Conservation (phyloP, 2,797 vertebrate genomes). For the Phataginus tricuspis region DNA sequence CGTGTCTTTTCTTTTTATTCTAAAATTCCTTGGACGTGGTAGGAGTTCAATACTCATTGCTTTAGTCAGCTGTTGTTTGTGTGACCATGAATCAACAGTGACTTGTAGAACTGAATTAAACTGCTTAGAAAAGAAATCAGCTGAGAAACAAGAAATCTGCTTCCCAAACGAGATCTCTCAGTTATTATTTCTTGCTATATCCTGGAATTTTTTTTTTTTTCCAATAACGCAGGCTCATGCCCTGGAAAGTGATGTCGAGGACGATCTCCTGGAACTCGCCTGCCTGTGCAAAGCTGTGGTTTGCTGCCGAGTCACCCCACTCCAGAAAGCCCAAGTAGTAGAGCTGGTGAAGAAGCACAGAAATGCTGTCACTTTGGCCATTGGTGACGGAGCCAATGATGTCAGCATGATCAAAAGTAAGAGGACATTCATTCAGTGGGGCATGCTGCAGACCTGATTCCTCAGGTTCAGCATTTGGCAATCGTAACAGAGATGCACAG, state of each 20-base stretch:
- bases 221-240: constrained; percentile 85
- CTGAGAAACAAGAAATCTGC: constrained; percentile 31
- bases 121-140: not conserved
- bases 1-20: not conserved
- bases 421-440: not conserved
- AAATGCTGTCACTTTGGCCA: constrained; percentile 89
- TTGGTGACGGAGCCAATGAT: constrained; percentile 91
- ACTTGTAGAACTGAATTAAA: not conserved
- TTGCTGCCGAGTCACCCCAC: constrained; percentile 91
- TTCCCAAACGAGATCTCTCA: not conserved
- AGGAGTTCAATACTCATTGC: not conserved
- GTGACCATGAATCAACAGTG: not conserved
- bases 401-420: constrained; percentile 94
- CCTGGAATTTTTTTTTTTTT: constrained; percentile 27
- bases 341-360: constrained; percentile 91
- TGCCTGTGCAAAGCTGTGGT: constrained; percentile 91
- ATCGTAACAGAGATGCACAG: not conserved
- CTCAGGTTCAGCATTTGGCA: not conserved
- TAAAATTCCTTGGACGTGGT: not conserved
- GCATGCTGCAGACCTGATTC: not conserved
- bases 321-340: constrained; percentile 92
- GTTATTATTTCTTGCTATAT: not conserved
- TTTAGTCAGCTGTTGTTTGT: not conserved
- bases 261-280: constrained; percentile 88
- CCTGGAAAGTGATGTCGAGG: constrained; percentile 88